Conservation (phyloP, 2,113 vertebrate genomes). For the Cyphomyrus discorhynchus region DNA sequence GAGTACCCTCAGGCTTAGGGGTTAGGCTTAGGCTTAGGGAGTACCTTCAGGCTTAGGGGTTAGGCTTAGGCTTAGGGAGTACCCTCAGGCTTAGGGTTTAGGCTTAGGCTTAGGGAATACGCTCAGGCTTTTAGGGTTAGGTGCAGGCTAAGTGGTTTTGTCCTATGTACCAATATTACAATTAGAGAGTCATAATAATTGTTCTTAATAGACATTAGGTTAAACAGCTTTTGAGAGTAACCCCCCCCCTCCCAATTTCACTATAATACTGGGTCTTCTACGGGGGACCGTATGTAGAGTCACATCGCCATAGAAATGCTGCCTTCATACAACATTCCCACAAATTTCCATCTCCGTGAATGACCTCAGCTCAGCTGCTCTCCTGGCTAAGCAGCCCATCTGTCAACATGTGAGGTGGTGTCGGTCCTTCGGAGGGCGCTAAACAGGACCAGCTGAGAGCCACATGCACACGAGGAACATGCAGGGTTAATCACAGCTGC, state of each 20-base stretch:
- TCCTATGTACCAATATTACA: not conserved
- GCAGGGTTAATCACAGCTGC: constrained; percentile 36
- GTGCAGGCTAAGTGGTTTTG: not conserved
- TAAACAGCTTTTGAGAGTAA: not conserved
- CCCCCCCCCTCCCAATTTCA: not conserved
- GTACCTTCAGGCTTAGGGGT: not conserved
- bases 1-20: not conserved
- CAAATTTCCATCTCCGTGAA: not conserved
- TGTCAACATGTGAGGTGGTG: not conserved
- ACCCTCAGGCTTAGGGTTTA: too few species aligned
- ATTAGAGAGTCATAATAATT: not conserved
- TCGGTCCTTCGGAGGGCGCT: not conserved
- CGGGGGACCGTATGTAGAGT: not conserved
- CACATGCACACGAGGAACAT: constrained; percentile 46
- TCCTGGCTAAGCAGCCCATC: not conserved
- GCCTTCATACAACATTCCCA: not conserved
- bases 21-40: too few species aligned
- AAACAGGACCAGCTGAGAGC: constrained; percentile 50
- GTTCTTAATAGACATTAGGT: not conserved
- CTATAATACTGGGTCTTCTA: not conserved
- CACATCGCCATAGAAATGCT: not conserved
- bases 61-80: too few species aligned
- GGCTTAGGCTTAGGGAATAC: too few species aligned
- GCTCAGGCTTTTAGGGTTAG: too few species aligned
- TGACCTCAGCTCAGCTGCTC: not conserved